phyloP scores from a whole-genome alignment of 2,113 vertebrate genomes.

The Podocnemis expansa region DNA sequence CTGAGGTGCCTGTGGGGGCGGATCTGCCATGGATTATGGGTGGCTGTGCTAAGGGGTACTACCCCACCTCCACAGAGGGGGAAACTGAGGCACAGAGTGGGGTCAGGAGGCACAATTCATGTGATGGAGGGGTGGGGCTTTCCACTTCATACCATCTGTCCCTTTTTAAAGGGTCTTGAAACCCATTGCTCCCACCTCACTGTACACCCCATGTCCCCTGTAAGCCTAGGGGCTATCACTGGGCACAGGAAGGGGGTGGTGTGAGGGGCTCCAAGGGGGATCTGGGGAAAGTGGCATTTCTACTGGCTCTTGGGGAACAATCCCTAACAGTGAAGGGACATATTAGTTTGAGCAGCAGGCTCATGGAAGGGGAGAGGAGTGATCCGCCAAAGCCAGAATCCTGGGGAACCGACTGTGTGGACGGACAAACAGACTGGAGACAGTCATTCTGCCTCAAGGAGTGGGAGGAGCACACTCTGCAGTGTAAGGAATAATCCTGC shows the following conservation, averaged over 20 bases:
- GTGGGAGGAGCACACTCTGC: too few relatives aligned
- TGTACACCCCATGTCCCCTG: background rate
- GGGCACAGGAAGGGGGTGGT: background rate
- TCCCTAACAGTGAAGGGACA: background rate
- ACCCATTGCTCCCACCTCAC: background rate
- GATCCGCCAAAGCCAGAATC: background rate
- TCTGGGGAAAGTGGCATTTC: background rate
- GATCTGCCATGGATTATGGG: background rate
- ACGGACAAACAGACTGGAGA: background rate
- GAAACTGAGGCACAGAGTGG: background rate
- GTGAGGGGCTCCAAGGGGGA: too few relatives aligned
- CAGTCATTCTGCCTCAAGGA: background rate
- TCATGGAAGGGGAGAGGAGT: background rate
- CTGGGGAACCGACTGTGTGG: background rate
- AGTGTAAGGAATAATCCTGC: background rate
- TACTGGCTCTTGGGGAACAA: background rate
- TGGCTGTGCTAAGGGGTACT: background rate
- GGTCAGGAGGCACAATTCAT: background rate
- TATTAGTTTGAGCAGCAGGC: background rate
- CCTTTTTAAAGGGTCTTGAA: background rate
- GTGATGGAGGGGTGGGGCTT: too few relatives aligned
- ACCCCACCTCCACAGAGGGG: background rate
- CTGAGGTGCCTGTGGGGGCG: background rate
- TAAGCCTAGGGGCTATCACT: background rate
- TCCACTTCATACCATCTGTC: background rate